A percentile compares a stretch with the other conserved stretches of the same genome.
These are phyloP conservation scores for Heliangelus exortis DNA, from an alignment of 2,797 vertebrate genomes.

Conservation along the genomic window DNA sequence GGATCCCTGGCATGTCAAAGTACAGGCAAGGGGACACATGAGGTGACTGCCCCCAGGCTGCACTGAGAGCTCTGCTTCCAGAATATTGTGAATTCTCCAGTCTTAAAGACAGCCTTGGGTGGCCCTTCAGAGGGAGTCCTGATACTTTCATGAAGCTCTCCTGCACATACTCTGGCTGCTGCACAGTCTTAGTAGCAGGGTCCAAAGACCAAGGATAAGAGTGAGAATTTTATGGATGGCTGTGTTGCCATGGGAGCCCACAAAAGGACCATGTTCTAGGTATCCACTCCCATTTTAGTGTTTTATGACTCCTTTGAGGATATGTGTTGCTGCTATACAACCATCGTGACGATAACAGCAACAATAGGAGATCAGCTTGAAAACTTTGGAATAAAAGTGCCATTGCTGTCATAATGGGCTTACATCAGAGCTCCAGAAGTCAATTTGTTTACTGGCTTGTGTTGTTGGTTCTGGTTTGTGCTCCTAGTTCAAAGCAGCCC, in stretches of 20 bases:
- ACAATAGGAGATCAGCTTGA: background rate
- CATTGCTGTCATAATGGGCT: background rate
- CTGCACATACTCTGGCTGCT: background rate
- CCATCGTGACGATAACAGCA: background rate
- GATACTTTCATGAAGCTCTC: background rate
- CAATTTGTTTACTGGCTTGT: background rate
- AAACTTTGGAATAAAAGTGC: background rate
- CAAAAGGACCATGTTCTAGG: background rate
- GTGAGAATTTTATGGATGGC: background rate
- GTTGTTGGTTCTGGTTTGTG: background rate
- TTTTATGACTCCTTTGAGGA: slow-evolving; percentile 52
- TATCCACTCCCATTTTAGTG: slow-evolving; percentile 12
- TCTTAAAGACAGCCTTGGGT: background rate
- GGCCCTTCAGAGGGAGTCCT: background rate
- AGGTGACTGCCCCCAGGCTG: background rate
- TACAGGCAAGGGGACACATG: fast-evolving
- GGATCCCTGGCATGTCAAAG: background rate
- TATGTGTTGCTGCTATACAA: background rate
- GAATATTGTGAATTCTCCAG: background rate
- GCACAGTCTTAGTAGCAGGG: background rate
- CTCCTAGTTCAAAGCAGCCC: background rate
- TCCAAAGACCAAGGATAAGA: slow-evolving; percentile 42
- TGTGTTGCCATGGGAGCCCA: background rate
- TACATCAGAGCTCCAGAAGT: background rate
- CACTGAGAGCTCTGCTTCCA: background rate